Base-by-base conservation (phyloP, 30 jellyfish, hydroid and myxozoan genomes). In the Aurelia sp. region DNA sequence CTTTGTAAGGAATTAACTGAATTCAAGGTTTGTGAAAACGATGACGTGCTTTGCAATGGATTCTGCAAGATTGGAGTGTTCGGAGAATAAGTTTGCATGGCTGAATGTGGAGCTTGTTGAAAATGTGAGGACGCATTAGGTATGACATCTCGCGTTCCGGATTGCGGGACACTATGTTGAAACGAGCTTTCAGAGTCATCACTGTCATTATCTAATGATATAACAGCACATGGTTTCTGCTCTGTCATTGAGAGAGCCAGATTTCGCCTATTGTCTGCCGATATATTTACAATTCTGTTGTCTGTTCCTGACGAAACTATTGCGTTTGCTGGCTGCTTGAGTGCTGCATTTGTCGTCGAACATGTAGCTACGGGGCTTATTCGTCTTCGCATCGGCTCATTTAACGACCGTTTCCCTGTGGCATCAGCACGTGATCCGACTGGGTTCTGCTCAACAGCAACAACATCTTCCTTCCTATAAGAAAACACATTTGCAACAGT, bases 401-500 rank as follows among this genome's bases (percentile, higher is more conserved):
- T 44, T 44, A 44, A 44, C 55, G 55, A 44, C 15, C 55, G 55
- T 2, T 44, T 44, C 13, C 55, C 55, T 6, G 55, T 44, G 16
- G 55, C 15, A 5, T 44, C 55, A 7, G 55, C 55, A 44, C 55
- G 13, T 44, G 55, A 10, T 44, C 55, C 55, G 13, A 9, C 55
- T 9, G 53, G 41, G 15, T 64, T 37, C 74, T 37, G 18, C 10
- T 37, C 74, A 21, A 22, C 79, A 33, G 33, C 79, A 10, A 31
- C 35, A 35, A 21, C 60, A 20, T 40, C 66, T 17, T 76, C 74
- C 35, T 66, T 76, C 17, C 73, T 35, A 23, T 33, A 74, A 3
- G 85, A 74, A 53, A n/a, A 74, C 0, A 74, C 85, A 53, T 53
- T 74, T 2, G 85, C 21, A 17, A 74, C 85, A 23, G 73, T 74